Conservation (phyloP, 2,888 invertebrate genomes). For the Baronia brevicornis region DNA sequence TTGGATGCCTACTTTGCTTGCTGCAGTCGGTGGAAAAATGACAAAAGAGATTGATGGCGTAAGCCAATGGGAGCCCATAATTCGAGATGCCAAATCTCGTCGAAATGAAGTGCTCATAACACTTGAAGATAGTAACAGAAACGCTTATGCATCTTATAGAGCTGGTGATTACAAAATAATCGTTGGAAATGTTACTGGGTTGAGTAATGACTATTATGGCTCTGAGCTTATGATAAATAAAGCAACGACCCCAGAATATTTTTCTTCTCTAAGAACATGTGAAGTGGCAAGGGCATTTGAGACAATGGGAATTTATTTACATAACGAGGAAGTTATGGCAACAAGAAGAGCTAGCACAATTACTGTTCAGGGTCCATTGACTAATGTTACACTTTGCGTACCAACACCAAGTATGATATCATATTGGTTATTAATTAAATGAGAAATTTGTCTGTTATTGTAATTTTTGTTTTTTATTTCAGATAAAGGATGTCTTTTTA, state of each 20-base stretch:
- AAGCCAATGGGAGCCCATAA: constrained; percentile 80
- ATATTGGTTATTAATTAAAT: not conserved
- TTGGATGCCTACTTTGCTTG: constrained; percentile 84
- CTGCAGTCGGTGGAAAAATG: constrained; percentile 49
- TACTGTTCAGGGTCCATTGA: constrained; percentile 42
- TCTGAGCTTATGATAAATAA: constrained; percentile 43
- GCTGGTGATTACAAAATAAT: constrained; percentile 79
- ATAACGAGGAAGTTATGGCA: constrained; percentile 34
- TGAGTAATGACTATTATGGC: constrained; percentile 55
- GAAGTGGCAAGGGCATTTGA: constrained; percentile 45
- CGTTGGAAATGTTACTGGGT: constrained; percentile 68
- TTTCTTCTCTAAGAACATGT: constrained; percentile 36
- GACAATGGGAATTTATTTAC: constrained; percentile 41
- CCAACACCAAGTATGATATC: constrained; percentile 52
- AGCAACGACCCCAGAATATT: constrained; percentile 46
- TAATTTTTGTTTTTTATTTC: constrained; percentile 25
- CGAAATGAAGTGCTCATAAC: constrained; percentile 76
- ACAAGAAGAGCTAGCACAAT: constrained; percentile 45
- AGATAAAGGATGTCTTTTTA: constrained; percentile 82
- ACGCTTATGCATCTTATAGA: constrained; percentile 72
- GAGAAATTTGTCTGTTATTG: not conserved
- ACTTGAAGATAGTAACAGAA: constrained; percentile 68
- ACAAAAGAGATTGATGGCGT: constrained; percentile 76
- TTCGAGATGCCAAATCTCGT: constrained; percentile 53
- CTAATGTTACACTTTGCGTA: constrained; percentile 45